Evolutionary conservation across 1,140 invertebrate genomes (phyloP), one percentile per base, ranked within the genome.

Genomic region (Spodoptera frugiperda): DNA sequence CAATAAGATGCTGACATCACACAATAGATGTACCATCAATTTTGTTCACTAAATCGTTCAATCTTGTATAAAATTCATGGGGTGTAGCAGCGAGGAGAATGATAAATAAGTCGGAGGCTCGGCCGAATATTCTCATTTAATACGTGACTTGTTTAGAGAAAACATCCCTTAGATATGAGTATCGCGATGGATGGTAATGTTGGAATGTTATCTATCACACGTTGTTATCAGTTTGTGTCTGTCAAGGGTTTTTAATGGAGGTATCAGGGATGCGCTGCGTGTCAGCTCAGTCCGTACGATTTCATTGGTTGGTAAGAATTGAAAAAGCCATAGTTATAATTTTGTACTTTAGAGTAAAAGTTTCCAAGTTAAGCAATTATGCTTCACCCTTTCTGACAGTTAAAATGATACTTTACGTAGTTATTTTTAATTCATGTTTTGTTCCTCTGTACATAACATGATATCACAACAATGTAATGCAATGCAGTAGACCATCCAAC

Each of bases 61-160:
- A 92, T 92, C 92, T 93, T 93, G 91, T 93, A 93, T 91, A 93
- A 93, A 92, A 93, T 93, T 93, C 92, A 93, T 93, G 89, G 91
- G 91, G 89, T 91, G 90, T 91, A 91, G 89, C 87, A 85, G 84
- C 87, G 89, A 89, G 86, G 85, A 83, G 92, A 92, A 93, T 93
- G 91, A 93, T 93, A 93, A 93, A 93, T 93, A 93, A 91, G 91
- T 87, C 83, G 84, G 88, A 90, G 91, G 90, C 89, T 90, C 84
- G 86, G 82, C 91, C 92, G 87, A 93, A 92, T 93, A 93, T 93
- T 93, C 92, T 92, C 92, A 93, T 93, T 92, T 93, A 92, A 87
- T 93, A 93, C 92, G 92, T 93, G 92, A 93, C 92, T 88, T 92
- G 92, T 91, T 92, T 92, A 84, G 87, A 83, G 87, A 91, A 87